Evolutionary conservation across 2,888 invertebrate species (phyloP), one percentile per base, ranked within the genome.

Genomic region (Agriotes lineatus): DNA sequence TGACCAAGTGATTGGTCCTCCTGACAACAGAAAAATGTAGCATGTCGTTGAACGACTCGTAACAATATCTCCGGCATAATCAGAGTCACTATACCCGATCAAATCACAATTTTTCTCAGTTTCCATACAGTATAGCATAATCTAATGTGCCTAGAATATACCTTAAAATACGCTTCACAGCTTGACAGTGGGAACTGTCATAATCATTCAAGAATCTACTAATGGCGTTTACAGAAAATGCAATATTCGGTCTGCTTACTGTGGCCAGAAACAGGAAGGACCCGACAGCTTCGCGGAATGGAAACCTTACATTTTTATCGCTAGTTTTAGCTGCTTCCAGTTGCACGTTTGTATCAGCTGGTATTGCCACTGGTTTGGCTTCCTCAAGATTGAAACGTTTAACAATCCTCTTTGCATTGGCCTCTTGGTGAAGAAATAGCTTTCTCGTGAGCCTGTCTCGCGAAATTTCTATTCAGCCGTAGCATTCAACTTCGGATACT

Each of bases 51-150:
- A 70, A 12, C 50, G 37, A 48, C 70, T 35, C 12, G 68, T 63
- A n/a, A 12, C 18, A n/a, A 19, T 19, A 44, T 74, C 72, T 44
- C 71, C 65, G 0, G 71, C 72, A 66, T 66, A 70, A 62, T 75
- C 74, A 10, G 74, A 69, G 56, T 73, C 74, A 30, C 64, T 64
- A 54, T 67, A 76, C 1, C 62, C 61, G 60, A 68, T 37, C 16
- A 19, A 63, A 9, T 57, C 57, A 2, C 35, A 35, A 7, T 10
- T 58, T 14, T 37, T 22, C 50, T 12, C n/a, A n/a, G n/a, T n/a
- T n/a, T n/a, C n/a, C n/a, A n/a, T n/a, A n/a, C n/a, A n/a, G n/a
- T n/a, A n/a, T n/a, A n/a, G n/a, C n/a, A n/a, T n/a, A n/a, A n/a
- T n/a, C n/a, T n/a, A n/a, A n/a, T n/a, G 30, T 42, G 37, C 20